Conservation (phyloP, 2,888 invertebrate species). For the Isotomurus palustris region DNA sequence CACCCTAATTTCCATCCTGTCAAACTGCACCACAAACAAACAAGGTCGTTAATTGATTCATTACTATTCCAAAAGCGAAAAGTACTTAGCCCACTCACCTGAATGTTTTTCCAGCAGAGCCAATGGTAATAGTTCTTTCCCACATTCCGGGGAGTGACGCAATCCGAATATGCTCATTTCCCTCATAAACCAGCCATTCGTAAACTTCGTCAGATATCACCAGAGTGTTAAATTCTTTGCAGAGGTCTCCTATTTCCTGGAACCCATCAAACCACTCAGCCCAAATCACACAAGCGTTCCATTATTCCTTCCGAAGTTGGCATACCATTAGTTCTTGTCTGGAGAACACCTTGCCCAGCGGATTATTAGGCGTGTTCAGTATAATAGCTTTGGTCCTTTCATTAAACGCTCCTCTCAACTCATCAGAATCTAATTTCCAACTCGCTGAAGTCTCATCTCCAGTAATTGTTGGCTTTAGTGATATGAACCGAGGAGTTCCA, state of each 20-base stretch:
- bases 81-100: slow-evolving; percentile 17
- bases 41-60: not conserved
- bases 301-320: no score
- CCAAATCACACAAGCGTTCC: not conserved
- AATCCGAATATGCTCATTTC: slow-evolving; percentile 79
- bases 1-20: slow-evolving; percentile 60
- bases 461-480: slow-evolving; percentile 61
- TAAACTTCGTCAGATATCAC: slow-evolving; percentile 86
- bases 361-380: slow-evolving; percentile 97
- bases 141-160: slow-evolving; percentile 57
- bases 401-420: slow-evolving; percentile 75
- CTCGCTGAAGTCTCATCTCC: slow-evolving; percentile 66
- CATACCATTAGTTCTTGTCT: slow-evolving; percentile 55
- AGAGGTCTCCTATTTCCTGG: slow-evolving; percentile 76
- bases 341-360: slow-evolving; percentile 84
- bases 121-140: slow-evolving; percentile 59
- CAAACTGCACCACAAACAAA: slow-evolving; percentile 49
- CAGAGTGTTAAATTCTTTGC: slow-evolving; percentile 85
- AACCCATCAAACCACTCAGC: not conserved
- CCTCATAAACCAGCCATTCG: slow-evolving; percentile 90
- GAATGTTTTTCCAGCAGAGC: slow-evolving; percentile 58
- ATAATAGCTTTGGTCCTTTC: slow-evolving; percentile 88
- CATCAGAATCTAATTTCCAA: slow-evolving; percentile 80
- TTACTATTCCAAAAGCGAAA: not conserved
- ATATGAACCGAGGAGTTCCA: slow-evolving; percentile 79